These are phyloP conservation scores for Julus scandinavius DNA, from an alignment of 2,888 invertebrate genomes.

Conservation along the genomic window DNA sequence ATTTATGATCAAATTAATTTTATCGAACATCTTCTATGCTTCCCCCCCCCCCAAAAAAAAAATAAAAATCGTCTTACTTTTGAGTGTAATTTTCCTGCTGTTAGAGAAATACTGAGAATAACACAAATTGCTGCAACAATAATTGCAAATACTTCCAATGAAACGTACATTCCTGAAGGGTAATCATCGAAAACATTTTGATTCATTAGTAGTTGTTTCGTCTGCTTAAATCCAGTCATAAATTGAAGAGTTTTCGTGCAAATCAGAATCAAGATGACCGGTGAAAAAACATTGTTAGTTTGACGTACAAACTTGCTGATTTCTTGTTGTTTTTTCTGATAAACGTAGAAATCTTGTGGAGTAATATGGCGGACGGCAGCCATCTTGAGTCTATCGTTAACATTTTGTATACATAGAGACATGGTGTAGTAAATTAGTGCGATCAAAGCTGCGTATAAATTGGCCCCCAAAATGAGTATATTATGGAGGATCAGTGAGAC, in stretches of 20 bases:
- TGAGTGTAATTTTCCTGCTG: neutral
- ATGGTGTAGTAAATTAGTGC: neutral
- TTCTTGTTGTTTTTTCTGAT: neutral
- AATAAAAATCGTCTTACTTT: neutral
- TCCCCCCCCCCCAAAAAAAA: too few species aligned
- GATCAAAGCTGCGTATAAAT: neutral
- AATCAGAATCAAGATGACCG: conserved; percentile 6
- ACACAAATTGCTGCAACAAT: neutral
- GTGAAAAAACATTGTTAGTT: neutral
- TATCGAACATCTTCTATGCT: too few species aligned
- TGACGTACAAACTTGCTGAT: neutral
- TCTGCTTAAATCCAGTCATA: neutral
- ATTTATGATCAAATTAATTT: too few species aligned
- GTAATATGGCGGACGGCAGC: neutral
- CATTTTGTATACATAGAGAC: neutral
- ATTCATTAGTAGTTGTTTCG: neutral
- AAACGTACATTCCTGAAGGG: neutral
- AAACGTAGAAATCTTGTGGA: neutral
- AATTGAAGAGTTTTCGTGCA: neutral
- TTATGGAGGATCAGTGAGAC: neutral
- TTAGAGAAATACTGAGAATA: neutral
- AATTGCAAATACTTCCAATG: neutral
- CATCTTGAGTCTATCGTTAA: neutral
- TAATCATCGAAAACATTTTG: neutral
- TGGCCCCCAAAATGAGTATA: neutral